A percentile compares a stretch with the other conserved stretches of the same genome.
Evolutionary conservation across 2,888 invertebrate species (phyloP).

Genomic region (Dicyrtomina minuta): DNA sequence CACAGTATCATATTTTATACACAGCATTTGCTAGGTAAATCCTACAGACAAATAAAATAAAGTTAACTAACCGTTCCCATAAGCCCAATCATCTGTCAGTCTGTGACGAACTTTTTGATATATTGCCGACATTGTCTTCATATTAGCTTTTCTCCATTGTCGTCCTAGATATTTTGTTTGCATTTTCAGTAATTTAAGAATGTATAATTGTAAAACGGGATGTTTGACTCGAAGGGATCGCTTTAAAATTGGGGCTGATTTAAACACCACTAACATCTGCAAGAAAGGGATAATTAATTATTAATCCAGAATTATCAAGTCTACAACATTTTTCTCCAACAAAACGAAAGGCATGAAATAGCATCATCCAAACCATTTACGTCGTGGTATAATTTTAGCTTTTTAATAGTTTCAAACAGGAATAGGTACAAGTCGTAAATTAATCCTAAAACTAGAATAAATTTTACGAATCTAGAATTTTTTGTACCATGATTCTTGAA

Average conservation of each 20-base stretch:
- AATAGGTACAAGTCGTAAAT: too few relatives aligned
- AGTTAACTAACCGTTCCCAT: conserved; percentile 75
- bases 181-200: conserved; percentile 96
- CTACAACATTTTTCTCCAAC: too few relatives aligned
- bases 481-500: conserved; percentile 92
- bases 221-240: conserved; percentile 92
- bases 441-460: neutral
- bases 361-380: neutral
- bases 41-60: conserved; percentile 2
- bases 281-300: conserved; percentile 31
- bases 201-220: conserved; percentile 96
- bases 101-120: conserved; percentile 95
- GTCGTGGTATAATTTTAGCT: neutral
- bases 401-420: too few relatives aligned
- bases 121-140: conserved; percentile 99
- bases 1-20: neutral
- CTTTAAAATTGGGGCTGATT: conserved; percentile 97
- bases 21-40: neutral
- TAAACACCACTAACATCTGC: conserved; percentile 95
- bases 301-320: conserved; percentile 55
- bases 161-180: conserved; percentile 98
- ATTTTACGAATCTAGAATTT: conserved; percentile 25
- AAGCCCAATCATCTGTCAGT: conserved; percentile 99
- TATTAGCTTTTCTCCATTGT: conserved; percentile 98
- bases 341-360: neutral